Conservation (phyloP, 2,113 vertebrate genomes). For the Oncorhynchus clarkii region DNA sequence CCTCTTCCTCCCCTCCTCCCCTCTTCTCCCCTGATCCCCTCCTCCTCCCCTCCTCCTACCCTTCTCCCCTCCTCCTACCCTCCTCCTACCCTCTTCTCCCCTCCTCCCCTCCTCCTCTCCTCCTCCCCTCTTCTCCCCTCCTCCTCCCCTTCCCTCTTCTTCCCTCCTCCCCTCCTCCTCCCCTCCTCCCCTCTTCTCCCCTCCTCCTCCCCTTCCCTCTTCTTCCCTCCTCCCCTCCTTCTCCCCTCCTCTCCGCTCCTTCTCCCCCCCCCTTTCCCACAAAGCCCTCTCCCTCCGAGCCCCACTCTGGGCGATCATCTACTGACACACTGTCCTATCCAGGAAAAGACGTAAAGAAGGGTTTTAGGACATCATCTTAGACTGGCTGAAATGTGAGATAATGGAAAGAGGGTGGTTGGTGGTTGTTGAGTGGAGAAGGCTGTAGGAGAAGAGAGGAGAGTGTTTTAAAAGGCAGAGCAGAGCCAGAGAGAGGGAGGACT, state of each 20-base stretch:
- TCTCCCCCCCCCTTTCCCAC: slow-evolving; percentile 21
- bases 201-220: neutral
- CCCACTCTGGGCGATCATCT: slow-evolving; percentile 50
- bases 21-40: fast-evolving
- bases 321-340: slow-evolving; percentile 49
- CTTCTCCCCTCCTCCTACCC: too few species aligned
- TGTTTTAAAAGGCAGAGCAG: slow-evolving; percentile 66
- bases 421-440: slow-evolving; percentile 57
- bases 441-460: slow-evolving; percentile 42
- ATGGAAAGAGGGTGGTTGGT: slow-evolving; percentile 71
- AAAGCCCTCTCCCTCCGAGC: slow-evolving; percentile 49
- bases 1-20: too few species aligned
- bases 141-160: neutral
- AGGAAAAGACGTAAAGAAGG: slow-evolving; percentile 33
- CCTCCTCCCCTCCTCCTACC: neutral
- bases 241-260: too few species aligned
- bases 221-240: neutral
- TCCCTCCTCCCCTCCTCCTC: neutral
- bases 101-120: neutral
- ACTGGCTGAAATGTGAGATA: slow-evolving; percentile 74
- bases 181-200: too few species aligned
- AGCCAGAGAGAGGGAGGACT: slow-evolving; percentile 47
- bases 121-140: neutral
- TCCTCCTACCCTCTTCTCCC: too few species aligned
- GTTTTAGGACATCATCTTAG: slow-evolving; percentile 61